These are phyloP conservation scores for Sesia bembeciformis DNA, from an alignment of 2,888 invertebrate species.

Conservation along the genomic window DNA sequence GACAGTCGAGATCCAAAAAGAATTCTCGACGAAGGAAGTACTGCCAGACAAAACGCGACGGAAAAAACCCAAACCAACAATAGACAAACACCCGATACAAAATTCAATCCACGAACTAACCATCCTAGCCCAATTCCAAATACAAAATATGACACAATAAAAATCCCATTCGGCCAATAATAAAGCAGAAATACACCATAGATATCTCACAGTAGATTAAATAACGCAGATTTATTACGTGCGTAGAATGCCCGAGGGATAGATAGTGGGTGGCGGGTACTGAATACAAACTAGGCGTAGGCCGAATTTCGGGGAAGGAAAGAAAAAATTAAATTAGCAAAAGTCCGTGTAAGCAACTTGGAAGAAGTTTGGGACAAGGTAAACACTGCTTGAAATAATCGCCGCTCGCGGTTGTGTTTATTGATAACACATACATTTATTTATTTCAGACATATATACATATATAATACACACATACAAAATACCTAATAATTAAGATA, in stretches of 20 bases:
- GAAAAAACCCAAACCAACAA: too few species aligned
- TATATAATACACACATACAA: too few species aligned
- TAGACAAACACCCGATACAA: neutral
- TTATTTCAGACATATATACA: too few species aligned
- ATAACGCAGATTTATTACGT: slow-evolving; percentile 62
- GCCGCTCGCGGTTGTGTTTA: neutral
- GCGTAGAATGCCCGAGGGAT: slow-evolving; percentile 42
- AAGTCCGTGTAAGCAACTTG: slow-evolving; percentile 5
- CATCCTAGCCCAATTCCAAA: slow-evolving; percentile 5
- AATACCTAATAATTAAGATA: too few species aligned
- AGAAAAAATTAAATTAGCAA: slow-evolving; percentile 28
- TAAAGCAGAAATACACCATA: slow-evolving; percentile 19
- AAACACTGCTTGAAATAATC: slow-evolving; percentile 4
- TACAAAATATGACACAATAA: slow-evolving; percentile 16
- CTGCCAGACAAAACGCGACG: too few species aligned
- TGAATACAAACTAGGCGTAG: slow-evolving; percentile 35
- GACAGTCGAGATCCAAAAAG: too few species aligned
- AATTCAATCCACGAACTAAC: neutral
- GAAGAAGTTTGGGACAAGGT: slow-evolving; percentile 2
- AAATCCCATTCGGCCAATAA: slow-evolving; percentile 23
- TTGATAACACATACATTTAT: neutral
- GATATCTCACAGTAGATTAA: slow-evolving; percentile 53
- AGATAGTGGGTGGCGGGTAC: slow-evolving; percentile 33
- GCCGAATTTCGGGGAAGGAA: slow-evolving; percentile 11
- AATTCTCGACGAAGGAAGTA: too few species aligned